phyloP scores from a whole-genome alignment of 2,888 invertebrate genomes.

The Caenorhabditis panamensis region DNA sequence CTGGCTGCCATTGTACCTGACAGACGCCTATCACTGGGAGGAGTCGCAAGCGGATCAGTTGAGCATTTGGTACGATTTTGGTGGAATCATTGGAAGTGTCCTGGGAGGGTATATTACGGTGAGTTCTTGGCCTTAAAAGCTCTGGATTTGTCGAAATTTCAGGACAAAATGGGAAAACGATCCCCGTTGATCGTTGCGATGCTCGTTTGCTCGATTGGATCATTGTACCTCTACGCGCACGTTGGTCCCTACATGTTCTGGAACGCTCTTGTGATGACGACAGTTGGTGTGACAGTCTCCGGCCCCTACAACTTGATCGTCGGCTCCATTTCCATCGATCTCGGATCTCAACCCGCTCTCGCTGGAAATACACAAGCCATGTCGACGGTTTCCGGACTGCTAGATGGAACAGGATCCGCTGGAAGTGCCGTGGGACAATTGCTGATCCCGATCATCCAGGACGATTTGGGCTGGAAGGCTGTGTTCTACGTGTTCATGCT shows the following conservation, averaged over 20 bases:
- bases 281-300: conserved; percentile 83
- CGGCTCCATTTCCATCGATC: conserved; percentile 83
- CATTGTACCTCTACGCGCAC: conserved; percentile 75
- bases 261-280: conserved; percentile 82
- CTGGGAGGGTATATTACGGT: conserved; percentile 79
- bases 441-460: conserved; percentile 82
- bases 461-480: conserved; percentile 81
- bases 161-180: conserved; percentile 78
- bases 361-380: conserved; percentile 82
- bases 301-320: conserved; percentile 83
- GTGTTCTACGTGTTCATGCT: conserved; percentile 83
- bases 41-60: conserved; percentile 82
- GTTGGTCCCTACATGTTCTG: conserved; percentile 70
- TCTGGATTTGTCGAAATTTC: no score
- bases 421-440: conserved; percentile 83
- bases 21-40: conserved; percentile 75
- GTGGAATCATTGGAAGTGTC: conserved; percentile 83
- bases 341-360: conserved; percentile 82
- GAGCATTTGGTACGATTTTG: conserved; percentile 83
- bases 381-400: conserved; percentile 83
- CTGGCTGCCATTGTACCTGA: conserved; percentile 83
- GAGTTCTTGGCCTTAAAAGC: no score
- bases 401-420: conserved; percentile 83
- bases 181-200: conserved; percentile 76
- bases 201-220: conserved; percentile 77